These are phyloP conservation scores for Neocloeon triangulifer DNA, from an alignment of 1,140 invertebrate genomes.

Conservation along the genomic window DNA sequence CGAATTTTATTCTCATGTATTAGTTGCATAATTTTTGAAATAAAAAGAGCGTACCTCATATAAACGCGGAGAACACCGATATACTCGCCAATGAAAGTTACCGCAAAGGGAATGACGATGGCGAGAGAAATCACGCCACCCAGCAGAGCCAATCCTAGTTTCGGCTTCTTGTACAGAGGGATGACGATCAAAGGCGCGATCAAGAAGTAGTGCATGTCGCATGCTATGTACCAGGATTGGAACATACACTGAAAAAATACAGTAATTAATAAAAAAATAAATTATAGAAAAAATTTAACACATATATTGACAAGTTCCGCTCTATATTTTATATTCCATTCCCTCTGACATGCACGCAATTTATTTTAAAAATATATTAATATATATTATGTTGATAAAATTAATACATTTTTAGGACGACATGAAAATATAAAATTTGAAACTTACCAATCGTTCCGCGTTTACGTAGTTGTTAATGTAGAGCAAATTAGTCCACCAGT, in stretches of 20 bases:
- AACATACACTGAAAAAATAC: conserved; percentile 23
- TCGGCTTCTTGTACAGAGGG: conserved; percentile 11
- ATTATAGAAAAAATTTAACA: too few relatives aligned
- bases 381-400: too few relatives aligned
- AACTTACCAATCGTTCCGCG: conserved; percentile 13
- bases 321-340: neutral
- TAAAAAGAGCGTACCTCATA: conserved; percentile 5
- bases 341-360: neutral
- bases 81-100: conserved; percentile 2
- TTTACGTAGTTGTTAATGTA: conserved; percentile 34
- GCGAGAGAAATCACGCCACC: neutral
- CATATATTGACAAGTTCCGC: neutral
- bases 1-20: too few relatives aligned
- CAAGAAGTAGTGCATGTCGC: conserved; percentile 30
- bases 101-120: conserved; percentile 4
- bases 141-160: neutral
- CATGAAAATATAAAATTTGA: too few relatives aligned
- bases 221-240: conserved; percentile 31
- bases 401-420: too few relatives aligned
- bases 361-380: too few relatives aligned
- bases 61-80: conserved; percentile 2
- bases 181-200: conserved; percentile 22
- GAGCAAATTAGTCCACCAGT: conserved; percentile 67
- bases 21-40: too few relatives aligned
- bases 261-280: conserved; percentile 3